phyloP scores from a whole-genome alignment of 2,113 vertebrate genomes.

The Chaetura pelagica region DNA sequence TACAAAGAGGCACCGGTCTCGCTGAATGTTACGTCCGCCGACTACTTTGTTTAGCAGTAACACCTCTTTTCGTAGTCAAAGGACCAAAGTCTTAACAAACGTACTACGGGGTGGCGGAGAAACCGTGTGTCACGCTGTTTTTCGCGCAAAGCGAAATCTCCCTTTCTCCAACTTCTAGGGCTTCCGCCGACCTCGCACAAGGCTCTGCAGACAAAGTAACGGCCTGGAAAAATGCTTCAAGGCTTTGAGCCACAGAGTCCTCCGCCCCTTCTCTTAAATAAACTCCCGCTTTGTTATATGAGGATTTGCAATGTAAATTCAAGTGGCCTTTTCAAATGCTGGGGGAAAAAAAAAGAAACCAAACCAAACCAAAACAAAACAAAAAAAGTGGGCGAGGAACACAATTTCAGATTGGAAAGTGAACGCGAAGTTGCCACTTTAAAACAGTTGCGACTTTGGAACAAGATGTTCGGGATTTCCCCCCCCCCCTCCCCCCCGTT shows the following conservation, averaged over 20 bases:
- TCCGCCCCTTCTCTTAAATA: background rate
- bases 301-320: constrained; percentile 32
- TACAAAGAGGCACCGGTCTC: background rate
- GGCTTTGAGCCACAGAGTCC: background rate
- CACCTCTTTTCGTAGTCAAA: background rate
- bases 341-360: background rate
- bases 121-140: background rate
- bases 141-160: background rate
- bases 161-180: constrained; percentile 13
- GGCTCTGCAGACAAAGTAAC: background rate
- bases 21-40: background rate
- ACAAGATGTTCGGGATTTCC: background rate
- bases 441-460: background rate
- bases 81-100: background rate
- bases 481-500: rapidly evolving
- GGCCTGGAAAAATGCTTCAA: background rate
- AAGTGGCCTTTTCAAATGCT: background rate
- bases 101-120: background rate
- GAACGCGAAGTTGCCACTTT: background rate
- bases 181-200: background rate
- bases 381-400: background rate
- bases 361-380: background rate
- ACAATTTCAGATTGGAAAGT: background rate
- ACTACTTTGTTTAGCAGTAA: background rate
- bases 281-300: background rate